Conservation (phyloP, 2,797 vertebrate species). For the Enteromius viviparus region DNA sequence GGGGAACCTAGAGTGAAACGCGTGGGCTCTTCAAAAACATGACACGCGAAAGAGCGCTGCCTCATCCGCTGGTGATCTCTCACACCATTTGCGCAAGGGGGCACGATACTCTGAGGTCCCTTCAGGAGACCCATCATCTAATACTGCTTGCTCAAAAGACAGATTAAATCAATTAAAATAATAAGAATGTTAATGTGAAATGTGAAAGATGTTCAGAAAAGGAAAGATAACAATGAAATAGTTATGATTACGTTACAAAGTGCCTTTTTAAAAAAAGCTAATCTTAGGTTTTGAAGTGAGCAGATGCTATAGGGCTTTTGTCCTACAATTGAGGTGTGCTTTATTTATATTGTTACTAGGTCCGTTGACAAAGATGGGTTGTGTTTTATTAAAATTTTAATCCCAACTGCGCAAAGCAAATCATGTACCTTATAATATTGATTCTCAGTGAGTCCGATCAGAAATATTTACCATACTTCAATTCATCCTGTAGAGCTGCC, state of each 20-base stretch:
- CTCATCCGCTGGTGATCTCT: slow-evolving; percentile 46
- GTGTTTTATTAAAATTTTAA: neutral
- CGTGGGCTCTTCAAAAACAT: slow-evolving; percentile 51
- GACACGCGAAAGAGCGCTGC: slow-evolving; percentile 38
- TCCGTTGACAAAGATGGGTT: neutral
- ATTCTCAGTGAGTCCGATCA: neutral
- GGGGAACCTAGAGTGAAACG: slow-evolving; percentile 59
- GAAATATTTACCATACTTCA: neutral
- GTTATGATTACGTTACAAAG: neutral
- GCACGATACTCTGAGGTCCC: slow-evolving; percentile 42
- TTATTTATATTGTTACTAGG: neutral
- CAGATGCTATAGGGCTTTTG: neutral
- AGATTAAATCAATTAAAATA: neutral
- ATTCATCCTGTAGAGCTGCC: neutral
- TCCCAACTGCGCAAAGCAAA: neutral
- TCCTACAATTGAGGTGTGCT: neutral
- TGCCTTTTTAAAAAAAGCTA: neutral
- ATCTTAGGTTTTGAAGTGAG: neutral
- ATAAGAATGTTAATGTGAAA: neutral
- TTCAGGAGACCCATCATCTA: slow-evolving; percentile 27
- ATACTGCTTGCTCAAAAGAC: neutral
- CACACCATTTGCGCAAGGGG: slow-evolving; percentile 46
- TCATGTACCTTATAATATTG: neutral
- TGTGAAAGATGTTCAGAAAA: neutral
- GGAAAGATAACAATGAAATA: neutral